Evolutionary conservation across 2,888 invertebrate species (phyloP), one percentile per base, ranked within the genome.

Genomic region (Ptilodon capucinus): DNA sequence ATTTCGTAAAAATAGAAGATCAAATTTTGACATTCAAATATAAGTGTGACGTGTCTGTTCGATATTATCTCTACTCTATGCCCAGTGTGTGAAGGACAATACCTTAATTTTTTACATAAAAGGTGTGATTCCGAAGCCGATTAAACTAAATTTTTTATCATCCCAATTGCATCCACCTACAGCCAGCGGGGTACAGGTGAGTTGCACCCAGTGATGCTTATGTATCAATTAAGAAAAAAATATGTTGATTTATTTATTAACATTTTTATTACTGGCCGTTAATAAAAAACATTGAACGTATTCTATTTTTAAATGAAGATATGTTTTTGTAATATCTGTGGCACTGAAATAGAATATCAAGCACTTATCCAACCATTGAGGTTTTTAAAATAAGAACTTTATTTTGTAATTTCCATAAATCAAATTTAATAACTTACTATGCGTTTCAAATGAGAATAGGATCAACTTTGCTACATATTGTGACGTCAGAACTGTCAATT

Each of bases 91-190:
- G 81, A 84, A 85, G 79, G 86, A 72, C 78, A 81, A 70, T 78
- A 74, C 75, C 76, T 74, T 61, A 72, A 68, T 84, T 88, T 88
- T 90, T 90, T 90, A 79, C 77, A 70, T 77, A 65, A 83, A 89
- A 87, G 86, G 89, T 90, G 89, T 88, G 89, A 89, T 87, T 82
- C 84, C 76, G 65, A 71, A 72, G 70, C 73, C 74, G 86, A 87
- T 86, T 81, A 79, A 72, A 60, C 56, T 57, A 60, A 58, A 54
- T 63, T 76, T 83, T 86, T 86, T 80, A 66, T 54, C 61, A 58
- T 60, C 63, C 57, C 73, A 79, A 82, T 81, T 74, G 75, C 74
- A 2, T 14, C 2, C 14, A 11, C 9, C 60, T 63, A 71, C 75
- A 76, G 76, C 74, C 75, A 75, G 54, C 46, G 55, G 40, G 44